Conservation (phyloP, 2,113 vertebrate species). For the Sturnus vulgaris region DNA sequence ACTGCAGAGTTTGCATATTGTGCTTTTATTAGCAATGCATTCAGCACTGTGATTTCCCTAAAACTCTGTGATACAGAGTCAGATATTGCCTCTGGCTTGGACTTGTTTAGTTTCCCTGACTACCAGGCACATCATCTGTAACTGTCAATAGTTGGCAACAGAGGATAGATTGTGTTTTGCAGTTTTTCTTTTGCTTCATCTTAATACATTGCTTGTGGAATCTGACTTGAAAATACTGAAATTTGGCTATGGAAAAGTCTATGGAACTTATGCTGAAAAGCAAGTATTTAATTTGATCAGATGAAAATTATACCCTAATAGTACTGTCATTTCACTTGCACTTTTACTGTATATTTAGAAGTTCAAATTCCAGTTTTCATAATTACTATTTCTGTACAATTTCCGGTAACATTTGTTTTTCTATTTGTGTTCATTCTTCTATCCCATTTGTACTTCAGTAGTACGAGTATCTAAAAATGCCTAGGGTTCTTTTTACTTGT, state of each 20-base stretch:
- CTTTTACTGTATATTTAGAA: background rate
- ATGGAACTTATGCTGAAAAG: background rate
- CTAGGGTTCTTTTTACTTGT: background rate
- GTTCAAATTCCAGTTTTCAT: background rate
- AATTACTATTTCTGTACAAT: background rate
- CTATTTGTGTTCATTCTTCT: background rate
- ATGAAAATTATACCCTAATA: background rate
- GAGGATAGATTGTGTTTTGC: background rate
- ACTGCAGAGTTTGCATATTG: background rate
- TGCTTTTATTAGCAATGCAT: background rate
- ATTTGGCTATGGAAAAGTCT: background rate
- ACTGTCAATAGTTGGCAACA: background rate
- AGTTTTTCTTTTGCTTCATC: background rate
- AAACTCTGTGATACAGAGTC: background rate
- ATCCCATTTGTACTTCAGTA: background rate
- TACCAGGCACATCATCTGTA: background rate
- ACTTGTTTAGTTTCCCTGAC: background rate
- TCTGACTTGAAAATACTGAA: background rate
- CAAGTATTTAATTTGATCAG: background rate
- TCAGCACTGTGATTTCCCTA: background rate
- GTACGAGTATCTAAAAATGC: background rate
- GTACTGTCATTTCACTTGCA: background rate
- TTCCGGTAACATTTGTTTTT: background rate
- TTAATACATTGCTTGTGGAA: background rate
- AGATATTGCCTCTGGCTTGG: background rate